Base-by-base conservation (phyloP, 2,113 vertebrate genomes). In the Camarhynchus parvulus region DNA sequence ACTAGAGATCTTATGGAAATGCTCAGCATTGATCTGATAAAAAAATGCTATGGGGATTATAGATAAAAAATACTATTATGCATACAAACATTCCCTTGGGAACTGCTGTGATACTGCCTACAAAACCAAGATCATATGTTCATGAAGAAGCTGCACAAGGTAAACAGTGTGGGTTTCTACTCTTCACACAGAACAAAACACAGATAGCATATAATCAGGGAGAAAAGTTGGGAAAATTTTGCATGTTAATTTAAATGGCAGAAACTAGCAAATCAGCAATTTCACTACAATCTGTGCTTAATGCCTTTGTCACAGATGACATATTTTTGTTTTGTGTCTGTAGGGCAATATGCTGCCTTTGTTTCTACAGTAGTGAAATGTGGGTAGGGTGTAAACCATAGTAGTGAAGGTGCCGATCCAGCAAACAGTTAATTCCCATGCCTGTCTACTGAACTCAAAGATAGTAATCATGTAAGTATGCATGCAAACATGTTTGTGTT, bases 71-170 rank as follows among this genome's bases (percentile, higher is more conserved):
- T 62, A 46, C 7, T 77, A 21, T 78, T 91, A 78, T 62, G 62
- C 90, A 72, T 62, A 87, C 62, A 92, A 95, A 82, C 53, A 84
- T 89, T 95, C 92, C 83, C 94, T 90, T 94, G 86, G 73, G 90
- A 95, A 93, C n/a, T 78, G 28, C 49, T 86, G 41, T 76, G 80
- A 90, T 89, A 46, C 66, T 84, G 58, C 46, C 56, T 95, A 73
- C 88, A 78, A 82, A 93, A 92, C 76, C 27, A 28, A 78, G 84
- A 79, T 79, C 53, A 59, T 55, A 55, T 76, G 53, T 56, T 89
- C 56, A 44, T 46, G 69, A 93, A 78, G 64, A 70, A 87, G 61
- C 66, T 79, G 39, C 49, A 25, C 31, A 80, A 69, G 18, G 16
- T 94, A 94, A 96, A 92, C 61, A 87, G 3, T 87, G 64, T 66